Base-by-base conservation (phyloP, 2,113 vertebrate species). In the Halcyon malimbica region DNA sequence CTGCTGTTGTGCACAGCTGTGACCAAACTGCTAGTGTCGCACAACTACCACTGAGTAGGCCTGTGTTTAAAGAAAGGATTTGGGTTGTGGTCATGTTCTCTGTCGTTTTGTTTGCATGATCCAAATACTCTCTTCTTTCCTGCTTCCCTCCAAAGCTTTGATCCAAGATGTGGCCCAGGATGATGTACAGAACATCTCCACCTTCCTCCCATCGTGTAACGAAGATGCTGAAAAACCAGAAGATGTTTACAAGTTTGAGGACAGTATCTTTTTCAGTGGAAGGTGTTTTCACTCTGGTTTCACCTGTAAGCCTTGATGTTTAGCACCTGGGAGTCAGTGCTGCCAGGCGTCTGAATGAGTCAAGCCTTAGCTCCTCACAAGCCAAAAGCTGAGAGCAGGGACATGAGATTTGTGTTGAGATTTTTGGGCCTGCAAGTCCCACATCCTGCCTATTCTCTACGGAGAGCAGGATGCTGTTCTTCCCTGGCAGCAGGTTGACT, bases 201-300 rank as follows among this genome's bases (percentile, higher is more conserved):
- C 94, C 25, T 98, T 98, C 87, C 98, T 99, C 24, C 99, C 99
- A 5, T 98, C 98, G 0, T 99, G 98, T 96, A 90, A 99, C 7
- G 75, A 96, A 60, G 97, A 98, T 0, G 99, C 99, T 3, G 78
- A 97, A 39, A 98, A 53, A 50, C 98, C 96, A 7, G 98, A 99
- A 90, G 77, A 99, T 0, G 98, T 99, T 33, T 99, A 99, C 96
- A 97, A 89, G 53, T 99, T 99, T 92, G 98, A 99, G 42, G 98
- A 98, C 51, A 78, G 99, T 99, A 99, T 99, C 99, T 93, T 99
- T 98, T 90, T 63, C 69, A 63, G 53, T 73, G 21, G 14, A 70
- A 41, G 9, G 5, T 4, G 60, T 56, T 50, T 80, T 46, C 69
- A 9, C 20, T 8, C 68, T 71, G 35, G 24, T 71, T 51, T 71